phyloP scores from a whole-genome alignment of 2,797 vertebrate species.

The Lacerta viridis region DNA sequence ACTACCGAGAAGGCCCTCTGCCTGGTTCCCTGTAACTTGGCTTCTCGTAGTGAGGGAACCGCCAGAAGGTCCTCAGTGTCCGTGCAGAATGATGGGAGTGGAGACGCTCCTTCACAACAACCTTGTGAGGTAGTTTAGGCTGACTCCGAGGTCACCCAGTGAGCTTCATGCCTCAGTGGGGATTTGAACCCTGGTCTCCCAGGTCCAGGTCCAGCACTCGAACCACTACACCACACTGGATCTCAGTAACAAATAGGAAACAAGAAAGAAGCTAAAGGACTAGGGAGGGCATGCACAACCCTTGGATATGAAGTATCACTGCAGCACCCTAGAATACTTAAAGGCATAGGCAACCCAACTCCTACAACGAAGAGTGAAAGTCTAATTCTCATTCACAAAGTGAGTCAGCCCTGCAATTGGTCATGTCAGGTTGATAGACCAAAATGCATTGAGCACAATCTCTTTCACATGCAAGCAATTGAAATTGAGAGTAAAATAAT shows the following conservation, averaged over 20 bases:
- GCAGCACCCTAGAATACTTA: neutral
- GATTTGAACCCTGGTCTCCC: neutral
- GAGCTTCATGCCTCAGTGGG: neutral
- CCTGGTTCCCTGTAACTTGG: no score
- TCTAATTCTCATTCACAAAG: neutral
- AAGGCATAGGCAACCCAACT: neutral
- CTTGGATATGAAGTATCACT: no score
- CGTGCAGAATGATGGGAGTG: no score
- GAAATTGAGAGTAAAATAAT: no score
- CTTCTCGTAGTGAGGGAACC: no score
- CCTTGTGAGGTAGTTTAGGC: neutral
- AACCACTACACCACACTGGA: neutral
- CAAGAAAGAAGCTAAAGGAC: no score
- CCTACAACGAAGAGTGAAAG: neutral
- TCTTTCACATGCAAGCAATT: neutral
- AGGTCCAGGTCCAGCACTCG: no score
- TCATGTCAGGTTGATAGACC: no score
- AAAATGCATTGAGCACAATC: neutral
- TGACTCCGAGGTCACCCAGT: neutral
- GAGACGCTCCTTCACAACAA: neutral
- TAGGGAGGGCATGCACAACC: no score
- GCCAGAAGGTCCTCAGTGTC: no score
- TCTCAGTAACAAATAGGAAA: neutral
- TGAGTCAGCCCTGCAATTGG: no score
- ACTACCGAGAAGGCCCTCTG: no score